phyloP scores from a whole-genome alignment of 2,888 invertebrate genomes.

The Neria commutata region DNA sequence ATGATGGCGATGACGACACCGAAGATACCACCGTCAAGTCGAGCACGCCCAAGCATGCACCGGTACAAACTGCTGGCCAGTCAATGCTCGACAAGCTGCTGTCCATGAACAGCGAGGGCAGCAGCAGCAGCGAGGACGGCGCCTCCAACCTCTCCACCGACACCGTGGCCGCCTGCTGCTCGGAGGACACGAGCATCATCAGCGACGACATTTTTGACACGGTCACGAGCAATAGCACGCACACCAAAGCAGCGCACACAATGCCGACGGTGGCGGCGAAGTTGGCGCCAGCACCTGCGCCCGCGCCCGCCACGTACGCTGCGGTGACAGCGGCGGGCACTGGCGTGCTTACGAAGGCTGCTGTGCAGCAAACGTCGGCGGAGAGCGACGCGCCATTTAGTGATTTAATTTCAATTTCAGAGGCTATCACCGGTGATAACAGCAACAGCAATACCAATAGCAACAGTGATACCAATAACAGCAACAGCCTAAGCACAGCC shows the following conservation, averaged over 20 bases:
- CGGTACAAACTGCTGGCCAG: constrained; percentile 42
- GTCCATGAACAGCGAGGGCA: constrained; percentile 57
- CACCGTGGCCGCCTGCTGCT: constrained; percentile 49
- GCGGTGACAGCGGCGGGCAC: background rate
- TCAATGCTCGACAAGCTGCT: constrained; percentile 58
- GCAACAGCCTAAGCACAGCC: constrained; percentile 10
- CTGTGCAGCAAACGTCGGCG: constrained; percentile 43
- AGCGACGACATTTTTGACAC: constrained; percentile 55
- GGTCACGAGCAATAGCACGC: constrained; percentile 24
- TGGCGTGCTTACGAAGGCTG: constrained; percentile 10
- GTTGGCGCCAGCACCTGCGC: constrained; percentile 6
- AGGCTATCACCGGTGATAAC: constrained; percentile 48
- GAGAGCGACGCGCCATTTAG: constrained; percentile 22
- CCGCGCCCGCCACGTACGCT: too few species aligned
- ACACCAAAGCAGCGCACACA: background rate
- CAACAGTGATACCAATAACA: constrained; percentile 28
- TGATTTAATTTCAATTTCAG: constrained; percentile 48
- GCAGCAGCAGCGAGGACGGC: constrained; percentile 55
- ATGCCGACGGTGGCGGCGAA: constrained; percentile 14
- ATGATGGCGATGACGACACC: constrained; percentile 55
- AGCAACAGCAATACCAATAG: constrained; percentile 43
- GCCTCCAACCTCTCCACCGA: constrained; percentile 57
- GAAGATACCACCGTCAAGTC: constrained; percentile 55
- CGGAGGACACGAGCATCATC: constrained; percentile 56
- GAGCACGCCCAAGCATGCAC: constrained; percentile 36